A percentile compares a stretch with the other conserved stretches of the same genome.
Evolutionary conservation across 2,888 invertebrate species (phyloP).

Genomic region (Fragum whitleyi): DNA sequence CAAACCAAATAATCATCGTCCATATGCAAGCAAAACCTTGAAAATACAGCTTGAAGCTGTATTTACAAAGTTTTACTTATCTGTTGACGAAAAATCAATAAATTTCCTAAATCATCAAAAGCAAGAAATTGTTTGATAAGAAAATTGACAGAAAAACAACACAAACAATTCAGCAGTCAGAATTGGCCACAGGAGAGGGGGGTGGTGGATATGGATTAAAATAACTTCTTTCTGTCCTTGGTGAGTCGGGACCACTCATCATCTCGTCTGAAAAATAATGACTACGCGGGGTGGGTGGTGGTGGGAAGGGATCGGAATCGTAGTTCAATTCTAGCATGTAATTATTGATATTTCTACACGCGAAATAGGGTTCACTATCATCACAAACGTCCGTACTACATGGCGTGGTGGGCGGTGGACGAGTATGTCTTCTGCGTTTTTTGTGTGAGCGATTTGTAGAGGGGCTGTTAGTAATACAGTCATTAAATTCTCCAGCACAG

Average conservation of each 20-base stretch:
- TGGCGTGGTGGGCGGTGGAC: constrained; percentile 95
- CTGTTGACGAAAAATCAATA: too few relatives aligned
- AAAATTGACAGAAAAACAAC: background rate
- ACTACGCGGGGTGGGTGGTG: constrained; percentile 91
- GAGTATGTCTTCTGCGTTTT: constrained; percentile 89
- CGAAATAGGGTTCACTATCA: constrained; percentile 85
- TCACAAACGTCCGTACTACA: constrained; percentile 97
- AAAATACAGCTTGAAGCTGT: too few relatives aligned
- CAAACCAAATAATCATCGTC: too few relatives aligned
- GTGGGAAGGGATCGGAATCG: constrained; percentile 90
- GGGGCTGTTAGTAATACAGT: constrained; percentile 80
- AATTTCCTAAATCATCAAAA: too few relatives aligned
- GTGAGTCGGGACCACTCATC: constrained; percentile 87
- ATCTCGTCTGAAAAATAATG: constrained; percentile 90
- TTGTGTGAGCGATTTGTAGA: constrained; percentile 84
- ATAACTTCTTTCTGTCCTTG: constrained; percentile 89
- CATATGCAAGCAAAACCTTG: too few relatives aligned
- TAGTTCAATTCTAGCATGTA: constrained; percentile 85
- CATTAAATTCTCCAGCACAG: constrained; percentile 77
- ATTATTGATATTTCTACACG: constrained; percentile 73
- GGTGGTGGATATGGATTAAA: constrained; percentile 94
- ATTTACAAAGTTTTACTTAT: too few relatives aligned
- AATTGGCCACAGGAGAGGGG: constrained; percentile 89
- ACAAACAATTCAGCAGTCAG: constrained; percentile 77
- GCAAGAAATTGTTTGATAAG: background rate